Evolutionary conservation across 2,888 invertebrate genomes (phyloP), one percentile per base, ranked within the genome.

Genomic region (Drosophila incognita): DNA sequence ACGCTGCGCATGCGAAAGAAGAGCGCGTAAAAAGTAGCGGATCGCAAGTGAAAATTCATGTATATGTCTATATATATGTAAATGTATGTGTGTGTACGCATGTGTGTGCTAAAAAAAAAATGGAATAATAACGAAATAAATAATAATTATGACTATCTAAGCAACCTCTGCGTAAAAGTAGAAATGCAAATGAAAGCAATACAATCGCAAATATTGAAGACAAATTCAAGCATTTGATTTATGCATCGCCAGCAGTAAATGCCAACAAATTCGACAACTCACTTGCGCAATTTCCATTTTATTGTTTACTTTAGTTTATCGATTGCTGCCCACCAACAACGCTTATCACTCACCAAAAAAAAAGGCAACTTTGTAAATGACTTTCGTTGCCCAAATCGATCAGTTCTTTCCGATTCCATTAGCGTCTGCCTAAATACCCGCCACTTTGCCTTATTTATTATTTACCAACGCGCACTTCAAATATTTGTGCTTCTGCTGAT

Each of bases 211-310:
- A 72, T 66, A 74, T 62, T 46, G 40, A 69, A 59, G 29, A 67
- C 31, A 46, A 59, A 63, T 49, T 49, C 15, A 66, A 46, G 35
- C 51, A 73, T 49, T 38, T 31, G 1, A 46, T 48, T 48, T 51
- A 57, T 79, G 81, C 79, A 36, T 48, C 15, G 76, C 61, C 71
- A 87, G 90, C 89, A 89, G 42, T 79, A 86, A 75, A 74, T 68
- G 38, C 59, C 35, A 61, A 59, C 61, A 54, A 59, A 75, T 71
- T 69, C 40, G 65, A 56, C 62, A 74, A 18, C 62, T 61, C 54
- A 53, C 62, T 88, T 88, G 76, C 70, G 81, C 78, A 78, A 82
- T 63, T 69, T 42, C 51, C 51, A 63, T 54, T 80, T 69, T 53
- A 42, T 29, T 82, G 83, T 79, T 75, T 61, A 68, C 62, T 75